Evolutionary conservation across 2,113 vertebrate species (phyloP), one percentile per base, ranked within the genome.

Genomic region (Gymnobelideus leadbeateri): DNA sequence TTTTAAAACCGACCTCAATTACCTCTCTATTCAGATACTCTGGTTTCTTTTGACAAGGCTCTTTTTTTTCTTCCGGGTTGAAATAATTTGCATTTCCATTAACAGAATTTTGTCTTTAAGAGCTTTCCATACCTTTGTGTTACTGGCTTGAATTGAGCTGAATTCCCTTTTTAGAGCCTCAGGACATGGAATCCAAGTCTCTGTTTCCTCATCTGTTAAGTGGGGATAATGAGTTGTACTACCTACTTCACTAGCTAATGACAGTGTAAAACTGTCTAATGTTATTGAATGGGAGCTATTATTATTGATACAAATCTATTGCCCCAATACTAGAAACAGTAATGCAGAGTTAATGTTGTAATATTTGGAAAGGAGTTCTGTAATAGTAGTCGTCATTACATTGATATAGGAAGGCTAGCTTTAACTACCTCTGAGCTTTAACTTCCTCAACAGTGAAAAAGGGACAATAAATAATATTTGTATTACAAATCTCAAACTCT

Each of bases 391-490:
- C 23, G 24, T 7, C 21, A 53, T 53, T 53, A 53, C 52, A 26
- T 57, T 26, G 5, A 24, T 53, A 23, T 54, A 51, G 9, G 28
- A 28, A 61, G 26, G 31, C 26, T 61, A 31, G 2, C 31, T 68
- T 49, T 49, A n/a, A n/a, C n/a, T n/a, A 49, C 46, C 24, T 91
- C 90, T 95, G 43, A 96, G 92, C 91, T 55, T 96, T 47, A 47
- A 24, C 95, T 94, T 96, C 49, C 89, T 96, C 26, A 90, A 93
- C 47, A 95, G 37, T 93, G 93, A 92, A 95, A 91, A 77, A 77
- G 46, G 90, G 24, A 50, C 52, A 89, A 91, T n/a, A n/a, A 89
- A 91, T 7, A n/a, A 77, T 77, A n/a, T 21, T 77, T n/a, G 37
- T 77, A 77, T 3, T 95, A 57, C 46, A 28, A 68, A 51, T 91